Conservation (phyloP, 2,888 invertebrate species). For the Cistogaster globosa region DNA sequence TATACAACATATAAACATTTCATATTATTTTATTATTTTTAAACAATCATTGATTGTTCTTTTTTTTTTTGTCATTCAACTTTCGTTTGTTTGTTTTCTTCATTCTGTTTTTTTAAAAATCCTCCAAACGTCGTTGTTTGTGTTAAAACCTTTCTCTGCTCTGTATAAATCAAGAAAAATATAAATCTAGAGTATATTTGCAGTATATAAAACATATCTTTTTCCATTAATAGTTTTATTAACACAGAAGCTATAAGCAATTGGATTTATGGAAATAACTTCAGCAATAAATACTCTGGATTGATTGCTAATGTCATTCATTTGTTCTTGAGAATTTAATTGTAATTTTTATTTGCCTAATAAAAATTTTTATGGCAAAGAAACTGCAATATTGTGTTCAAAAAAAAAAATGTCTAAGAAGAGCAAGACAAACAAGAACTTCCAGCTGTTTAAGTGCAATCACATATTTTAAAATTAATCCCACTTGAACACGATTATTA, state of each 20-base stretch:
- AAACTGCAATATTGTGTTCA: not conserved
- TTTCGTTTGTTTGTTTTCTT: constrained; percentile 31
- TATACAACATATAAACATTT: constrained; percentile 36
- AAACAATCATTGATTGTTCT: constrained; percentile 40
- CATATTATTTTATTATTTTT: constrained; percentile 35
- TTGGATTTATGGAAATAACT: not conserved
- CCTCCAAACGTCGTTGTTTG: constrained; percentile 8
- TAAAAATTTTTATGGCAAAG: not conserved
- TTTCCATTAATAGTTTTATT: constrained; percentile 12
- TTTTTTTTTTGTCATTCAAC: constrained; percentile 3
- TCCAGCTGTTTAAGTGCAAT: constrained; percentile 21
- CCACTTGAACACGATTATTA: constrained; percentile 1
- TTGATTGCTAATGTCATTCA: not conserved
- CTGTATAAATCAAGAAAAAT: constrained; percentile 24
- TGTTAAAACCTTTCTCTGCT: constrained; percentile 10
- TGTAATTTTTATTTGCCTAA: not conserved
- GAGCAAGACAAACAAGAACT: too few species aligned
- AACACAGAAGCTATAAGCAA: not conserved
- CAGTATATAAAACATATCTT: constrained; percentile 20
- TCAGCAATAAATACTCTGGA: not conserved
- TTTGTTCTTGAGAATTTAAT: not conserved
- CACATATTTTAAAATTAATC: not conserved
- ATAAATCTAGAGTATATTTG: constrained; percentile 10
- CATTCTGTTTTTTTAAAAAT: constrained; percentile 4
- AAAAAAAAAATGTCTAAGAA: not conserved